Conservation (phyloP, 37 sponge, comb jelly and placozoan genomes). For the Halichondria panicea region DNA sequence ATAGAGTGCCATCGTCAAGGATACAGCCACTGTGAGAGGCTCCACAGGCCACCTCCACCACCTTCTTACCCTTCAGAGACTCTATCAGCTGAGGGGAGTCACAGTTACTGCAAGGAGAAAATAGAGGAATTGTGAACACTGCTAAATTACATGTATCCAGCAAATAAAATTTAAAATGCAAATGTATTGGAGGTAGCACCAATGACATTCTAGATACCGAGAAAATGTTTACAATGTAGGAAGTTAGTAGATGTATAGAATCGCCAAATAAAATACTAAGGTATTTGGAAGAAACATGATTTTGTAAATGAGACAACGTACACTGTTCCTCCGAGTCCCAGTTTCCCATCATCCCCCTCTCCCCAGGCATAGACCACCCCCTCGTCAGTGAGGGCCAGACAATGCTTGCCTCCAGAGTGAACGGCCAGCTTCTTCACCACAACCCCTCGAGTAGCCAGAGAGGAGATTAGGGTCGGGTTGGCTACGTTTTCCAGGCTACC, state of each 20-base stretch:
- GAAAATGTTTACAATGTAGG: no score
- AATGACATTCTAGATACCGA: no score
- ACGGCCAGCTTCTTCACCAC: constrained; percentile 80
- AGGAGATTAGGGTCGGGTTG: constrained; percentile 61
- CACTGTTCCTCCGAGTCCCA: constrained; percentile 82
- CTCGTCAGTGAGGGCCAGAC: constrained; percentile 76
- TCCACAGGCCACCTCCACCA: constrained; percentile 82
- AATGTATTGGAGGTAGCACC: no score
- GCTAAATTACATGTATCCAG: no score
- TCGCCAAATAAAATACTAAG: background rate
- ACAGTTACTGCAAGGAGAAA: constrained; percentile 53
- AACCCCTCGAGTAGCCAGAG: constrained; percentile 55
- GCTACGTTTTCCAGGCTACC: constrained; percentile 75
- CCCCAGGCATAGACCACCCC: constrained; percentile 96
- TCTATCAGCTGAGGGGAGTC: constrained; percentile 78
- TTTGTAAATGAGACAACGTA: constrained; percentile 30
- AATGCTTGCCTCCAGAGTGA: constrained; percentile 91
- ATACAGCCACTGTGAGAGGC: constrained; percentile 97
- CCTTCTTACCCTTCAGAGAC: constrained; percentile 61
- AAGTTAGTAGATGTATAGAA: background rate
- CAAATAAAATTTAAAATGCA: no score
- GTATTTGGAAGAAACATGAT: background rate
- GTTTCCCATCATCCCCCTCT: constrained; percentile 96
- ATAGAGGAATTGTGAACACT: background rate
- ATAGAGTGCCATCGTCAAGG: constrained; percentile 77